Percentiles rank a stretch among this genome's conserved stretches.
Evolutionary conservation across 2,888 invertebrate species (phyloP).

Genomic region (Laothoe populi): DNA sequence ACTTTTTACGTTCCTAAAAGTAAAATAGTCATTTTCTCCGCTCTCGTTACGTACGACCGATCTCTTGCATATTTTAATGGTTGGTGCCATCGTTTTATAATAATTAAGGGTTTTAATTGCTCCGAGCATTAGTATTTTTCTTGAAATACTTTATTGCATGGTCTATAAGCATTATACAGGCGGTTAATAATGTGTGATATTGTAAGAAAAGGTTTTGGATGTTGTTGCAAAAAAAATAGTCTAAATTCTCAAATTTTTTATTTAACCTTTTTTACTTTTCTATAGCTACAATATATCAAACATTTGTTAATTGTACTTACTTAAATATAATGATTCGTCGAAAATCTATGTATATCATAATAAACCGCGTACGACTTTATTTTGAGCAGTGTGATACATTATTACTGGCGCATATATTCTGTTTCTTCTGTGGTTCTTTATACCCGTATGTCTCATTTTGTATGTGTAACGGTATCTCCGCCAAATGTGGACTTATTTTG

Average conservation of each 20-base stretch:
- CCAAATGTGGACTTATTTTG: too few species aligned
- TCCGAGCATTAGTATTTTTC: background rate
- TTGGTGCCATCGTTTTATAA: background rate
- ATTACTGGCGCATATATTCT: too few species aligned
- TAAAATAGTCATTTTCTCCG: background rate
- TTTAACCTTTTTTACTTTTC: background rate
- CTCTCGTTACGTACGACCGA: background rate
- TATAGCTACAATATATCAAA: too few species aligned
- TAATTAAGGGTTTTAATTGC: constrained; percentile 12
- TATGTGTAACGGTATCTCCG: too few species aligned
- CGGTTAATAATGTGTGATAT: background rate
- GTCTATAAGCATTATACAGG: background rate
- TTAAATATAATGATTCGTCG: too few species aligned
- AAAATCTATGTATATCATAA: too few species aligned
- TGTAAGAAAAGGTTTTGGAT: background rate
- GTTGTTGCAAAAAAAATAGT: background rate
- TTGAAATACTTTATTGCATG: background rate
- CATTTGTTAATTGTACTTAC: too few species aligned
- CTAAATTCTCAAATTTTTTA: background rate
- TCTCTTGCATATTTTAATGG: constrained; percentile 20
- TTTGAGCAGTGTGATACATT: too few species aligned
- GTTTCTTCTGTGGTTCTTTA: too few species aligned
- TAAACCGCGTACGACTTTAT: too few species aligned
- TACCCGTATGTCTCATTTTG: too few species aligned
- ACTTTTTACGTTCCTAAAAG: background rate